Evolutionary conservation across 2,888 invertebrate species (phyloP), one percentile per base, ranked within the genome.

Genomic region (Caenorhabditis sp.): DNA sequence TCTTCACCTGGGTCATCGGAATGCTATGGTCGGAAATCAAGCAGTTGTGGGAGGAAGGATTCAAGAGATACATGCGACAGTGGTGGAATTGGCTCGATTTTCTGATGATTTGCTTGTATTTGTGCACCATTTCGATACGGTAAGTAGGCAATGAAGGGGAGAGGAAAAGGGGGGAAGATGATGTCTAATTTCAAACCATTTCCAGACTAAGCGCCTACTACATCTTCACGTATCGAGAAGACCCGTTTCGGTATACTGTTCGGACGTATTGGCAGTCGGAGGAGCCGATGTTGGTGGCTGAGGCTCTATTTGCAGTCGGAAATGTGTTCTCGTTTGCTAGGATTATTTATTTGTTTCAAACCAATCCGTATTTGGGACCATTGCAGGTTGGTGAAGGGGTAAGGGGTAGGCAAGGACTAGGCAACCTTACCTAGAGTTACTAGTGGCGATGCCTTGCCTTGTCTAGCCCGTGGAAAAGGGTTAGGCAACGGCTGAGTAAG

Each of bases 11-110:
- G 93, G 93, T 94, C 4, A 91, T 93, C 78, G 93, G 93, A 47
- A 93, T 93, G 91, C 92, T 94, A 32, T 94, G 94, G 94, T 92
- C 93, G 0, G 94, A 94, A 84, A 93, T 93, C 88, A 94, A 94
- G 85, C 94, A 94, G 88, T 89, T 94, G n/a, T 94, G 94, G 94
- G 94, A 94, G 71, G 94, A 94, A 87, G 93, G 93, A 3, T 89
- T 93, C 64, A 93, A 93, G 78, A 93, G 93, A 24, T 94, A 94
- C 88, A 92, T 93, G 26, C 90, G 92, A 15, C 94, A 94, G 86
- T 94, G 94, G 94, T 94, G 94, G 94, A 94, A 94, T 89, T 94
- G 93, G 93, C 91, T 94, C 51, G 94, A 94, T 89, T 94, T 94
- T 87, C 93, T 94, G 81, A 94, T 94, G 94, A 92, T 94, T 15